A percentile compares a stretch with the other conserved stretches of the same genome.
phyloP scores from a whole-genome alignment of 1,140 invertebrate species.

The Penaeus vannamei region DNA sequence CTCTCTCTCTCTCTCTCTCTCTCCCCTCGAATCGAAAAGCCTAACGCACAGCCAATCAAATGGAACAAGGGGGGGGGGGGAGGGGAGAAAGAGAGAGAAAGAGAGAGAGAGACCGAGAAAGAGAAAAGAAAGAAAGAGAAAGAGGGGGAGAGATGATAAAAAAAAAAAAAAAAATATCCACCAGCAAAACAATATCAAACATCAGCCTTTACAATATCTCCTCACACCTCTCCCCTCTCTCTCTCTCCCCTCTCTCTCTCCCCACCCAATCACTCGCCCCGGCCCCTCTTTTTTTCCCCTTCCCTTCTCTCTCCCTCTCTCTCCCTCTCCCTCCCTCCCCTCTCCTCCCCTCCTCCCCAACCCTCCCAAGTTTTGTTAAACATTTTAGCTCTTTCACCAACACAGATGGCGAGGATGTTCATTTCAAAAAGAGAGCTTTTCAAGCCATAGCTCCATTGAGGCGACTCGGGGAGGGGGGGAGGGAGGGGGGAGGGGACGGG shows the following conservation, averaged over 20 bases:
- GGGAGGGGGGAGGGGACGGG: neutral
- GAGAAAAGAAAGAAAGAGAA: no score
- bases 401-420: conserved; percentile 61
- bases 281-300: neutral
- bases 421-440: conserved; percentile 64
- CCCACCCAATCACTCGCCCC: neutral
- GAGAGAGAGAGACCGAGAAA: no score
- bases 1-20: no score
- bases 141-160: no score
- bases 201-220: no score
- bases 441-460: conserved; percentile 59
- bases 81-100: no score
- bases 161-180: no score
- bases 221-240: conserved; percentile 65
- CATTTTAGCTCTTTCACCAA: conserved; percentile 59
- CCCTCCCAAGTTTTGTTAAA: conserved; percentile 67
- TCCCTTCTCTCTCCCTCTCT: neutral
- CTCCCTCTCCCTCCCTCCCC: conserved; percentile 23
- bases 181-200: no score
- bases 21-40: no score
- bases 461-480: neutral
- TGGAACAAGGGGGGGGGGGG: no score
- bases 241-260: neutral
- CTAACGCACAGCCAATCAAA: no score
- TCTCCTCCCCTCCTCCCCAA: conserved; percentile 40